Evolutionary conservation across 2,888 invertebrate genomes (phyloP).

Genomic region (Auanema freiburgensis): DNA sequence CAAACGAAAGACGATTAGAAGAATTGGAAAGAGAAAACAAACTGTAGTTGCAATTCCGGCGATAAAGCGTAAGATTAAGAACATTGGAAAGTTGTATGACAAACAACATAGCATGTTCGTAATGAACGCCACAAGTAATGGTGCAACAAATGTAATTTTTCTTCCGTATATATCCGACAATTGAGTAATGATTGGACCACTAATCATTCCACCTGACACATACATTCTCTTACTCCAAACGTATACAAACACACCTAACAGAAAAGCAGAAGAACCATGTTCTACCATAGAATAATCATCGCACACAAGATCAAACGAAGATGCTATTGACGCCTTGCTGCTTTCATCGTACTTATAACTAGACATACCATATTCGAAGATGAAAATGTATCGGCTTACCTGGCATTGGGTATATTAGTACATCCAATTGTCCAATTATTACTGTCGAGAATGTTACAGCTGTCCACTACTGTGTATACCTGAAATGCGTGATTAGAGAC

Average conservation of each 20-base stretch:
- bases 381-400: constrained; percentile 12
- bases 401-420: constrained; percentile 25
- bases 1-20: constrained; percentile 12
- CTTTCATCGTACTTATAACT: constrained; percentile 21
- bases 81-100: constrained; percentile 47
- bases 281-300: constrained; percentile 43
- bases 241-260: constrained; percentile 45
- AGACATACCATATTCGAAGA: neutral
- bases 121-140: constrained; percentile 52
- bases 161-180: constrained; percentile 56
- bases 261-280: constrained; percentile 52
- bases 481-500: constrained; percentile 6
- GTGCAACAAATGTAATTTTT: constrained; percentile 49
- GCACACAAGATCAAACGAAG: constrained; percentile 57
- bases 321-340: constrained; percentile 17
- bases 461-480: constrained; percentile 26
- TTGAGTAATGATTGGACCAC: constrained; percentile 51
- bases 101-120: constrained; percentile 52
- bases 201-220: constrained; percentile 45
- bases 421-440: constrained; percentile 30
- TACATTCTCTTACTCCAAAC: constrained; percentile 3
- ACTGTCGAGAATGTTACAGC: constrained; percentile 27
- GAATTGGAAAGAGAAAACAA: neutral
- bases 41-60: constrained; percentile 46
- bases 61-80: constrained; percentile 55